phyloP scores from a whole-genome alignment of 2,888 invertebrate genomes.

The Xanthia togata region DNA sequence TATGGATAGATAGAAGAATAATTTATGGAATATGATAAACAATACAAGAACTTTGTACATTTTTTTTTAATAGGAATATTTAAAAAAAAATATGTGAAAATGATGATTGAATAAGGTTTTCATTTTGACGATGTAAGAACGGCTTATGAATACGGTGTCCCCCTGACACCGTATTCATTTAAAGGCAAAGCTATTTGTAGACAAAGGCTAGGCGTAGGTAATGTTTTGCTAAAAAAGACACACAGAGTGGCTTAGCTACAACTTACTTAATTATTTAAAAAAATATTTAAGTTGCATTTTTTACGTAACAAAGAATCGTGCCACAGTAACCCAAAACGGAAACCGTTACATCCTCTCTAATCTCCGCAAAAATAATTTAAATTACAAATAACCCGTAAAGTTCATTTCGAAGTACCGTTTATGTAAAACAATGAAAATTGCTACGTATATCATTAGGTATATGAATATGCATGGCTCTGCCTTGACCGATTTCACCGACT shows the following conservation, averaged over 20 bases:
- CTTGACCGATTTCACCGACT: conserved; percentile 62
- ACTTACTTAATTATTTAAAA: too few relatives aligned
- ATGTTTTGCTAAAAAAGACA: background rate
- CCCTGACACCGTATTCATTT: background rate
- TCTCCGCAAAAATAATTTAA: conserved; percentile 49
- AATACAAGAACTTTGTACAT: too few relatives aligned
- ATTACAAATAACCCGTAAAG: conserved; percentile 46
- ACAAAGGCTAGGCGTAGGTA: background rate
- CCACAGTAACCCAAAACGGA: conserved; percentile 26
- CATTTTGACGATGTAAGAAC: background rate
- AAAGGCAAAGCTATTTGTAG: background rate
- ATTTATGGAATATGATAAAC: background rate
- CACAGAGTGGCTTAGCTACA: background rate
- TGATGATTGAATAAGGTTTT: background rate
- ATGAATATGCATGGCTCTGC: conserved; percentile 62
- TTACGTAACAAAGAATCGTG: conserved; percentile 22
- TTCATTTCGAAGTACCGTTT: conserved; percentile 60
- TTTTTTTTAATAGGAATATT: background rate
- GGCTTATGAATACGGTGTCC: background rate
- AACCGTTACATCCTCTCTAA: conserved; percentile 39
- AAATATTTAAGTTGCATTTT: background rate
- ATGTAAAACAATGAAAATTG: conserved; percentile 61
- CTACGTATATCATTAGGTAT: conserved; percentile 60
- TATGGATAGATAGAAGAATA: background rate
- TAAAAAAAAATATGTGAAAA: background rate